Evolutionary conservation across 2,797 vertebrate species (phyloP), one percentile per base, ranked within the genome.

Genomic region (Acanthis flammea): DNA sequence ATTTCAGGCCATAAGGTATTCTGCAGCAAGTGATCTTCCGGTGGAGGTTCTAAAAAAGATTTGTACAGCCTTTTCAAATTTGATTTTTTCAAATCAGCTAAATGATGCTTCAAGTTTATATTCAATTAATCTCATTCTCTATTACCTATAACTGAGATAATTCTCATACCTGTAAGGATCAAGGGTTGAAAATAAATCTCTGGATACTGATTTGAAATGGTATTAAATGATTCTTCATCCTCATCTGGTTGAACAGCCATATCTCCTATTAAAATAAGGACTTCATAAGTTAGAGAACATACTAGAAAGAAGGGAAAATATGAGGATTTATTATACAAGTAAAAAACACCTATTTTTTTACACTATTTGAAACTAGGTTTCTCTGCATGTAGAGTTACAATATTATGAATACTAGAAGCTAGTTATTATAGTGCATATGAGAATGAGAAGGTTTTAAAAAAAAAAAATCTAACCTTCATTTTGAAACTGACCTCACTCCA

Each of bases 1-100:
- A 99, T 98, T 97, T 99, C 99, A 53, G 99, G 99, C 99, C 99
- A 99, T 61, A 99, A 97, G 19, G 99, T 99, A 97, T 99, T 99
- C 97, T 99, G 99, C 73, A 99, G 98, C 91, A 99, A 98, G 95
- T 99, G 98, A 97, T 99, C 99, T 93, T 99, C 99, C 84, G 99
- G 98, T 33, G 99, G 99, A 62, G 99, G 99, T 91, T 99, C 99
- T 99, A 93, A 19, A 97, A 97, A 60, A 96, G 70, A 90, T 81
- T 87, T 23, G 76, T 39, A 87, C 18, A 78, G 66, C 16, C 57
- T 68, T 30, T 25, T 95, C 17, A 54, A 73, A 87, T 33, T 30
- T 58, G 3, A 28, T 51, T 51, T 75, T 75, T 75, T 39, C 62
- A 89, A n/a, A 58, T 58, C 63, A 71, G 37, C 25, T 79, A 75